These are phyloP conservation scores for Myripristis jacobus DNA, from an alignment of 2,797 vertebrate genomes.

Conservation along the genomic window DNA sequence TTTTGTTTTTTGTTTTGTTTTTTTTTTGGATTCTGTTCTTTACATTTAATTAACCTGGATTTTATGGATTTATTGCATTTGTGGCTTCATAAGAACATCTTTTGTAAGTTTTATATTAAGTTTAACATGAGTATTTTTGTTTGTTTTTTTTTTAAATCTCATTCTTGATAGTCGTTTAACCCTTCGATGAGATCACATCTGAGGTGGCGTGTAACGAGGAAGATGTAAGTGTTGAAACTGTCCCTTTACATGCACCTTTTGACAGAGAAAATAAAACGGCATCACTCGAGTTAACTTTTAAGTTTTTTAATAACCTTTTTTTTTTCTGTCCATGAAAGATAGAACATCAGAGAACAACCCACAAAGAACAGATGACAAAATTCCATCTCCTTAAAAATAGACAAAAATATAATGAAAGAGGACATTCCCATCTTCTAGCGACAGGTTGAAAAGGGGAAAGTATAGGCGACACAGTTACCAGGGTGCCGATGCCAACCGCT, in stretches of 20 bases:
- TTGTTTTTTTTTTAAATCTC: no score
- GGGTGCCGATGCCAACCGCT: constrained; percentile 61
- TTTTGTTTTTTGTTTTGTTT: neutral
- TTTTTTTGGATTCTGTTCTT: constrained; percentile 56
- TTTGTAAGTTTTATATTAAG: constrained; percentile 69
- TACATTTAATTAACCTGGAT: constrained; percentile 68
- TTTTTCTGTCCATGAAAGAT: constrained; percentile 83
- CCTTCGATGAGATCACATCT: no score
- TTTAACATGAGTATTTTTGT: neutral
- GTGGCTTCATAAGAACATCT: constrained; percentile 78
- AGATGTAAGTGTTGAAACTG: no score
- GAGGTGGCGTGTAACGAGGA: no score
- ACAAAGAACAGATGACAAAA: constrained; percentile 83
- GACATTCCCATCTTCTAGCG: constrained; percentile 71
- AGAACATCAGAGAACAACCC: constrained; percentile 85
- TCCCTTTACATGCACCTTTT: neutral
- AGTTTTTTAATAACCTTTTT: constrained; percentile 81
- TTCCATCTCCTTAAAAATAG: constrained; percentile 80
- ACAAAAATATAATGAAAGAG: constrained; percentile 78
- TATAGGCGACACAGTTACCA: constrained; percentile 74
- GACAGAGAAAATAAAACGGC: neutral
- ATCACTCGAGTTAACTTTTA: constrained; percentile 44
- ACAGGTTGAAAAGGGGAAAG: constrained; percentile 73
- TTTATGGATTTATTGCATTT: constrained; percentile 61
- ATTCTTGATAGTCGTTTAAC: no score